Conservation (phyloP, 2,888 invertebrate species). For the Agelastica alni region DNA sequence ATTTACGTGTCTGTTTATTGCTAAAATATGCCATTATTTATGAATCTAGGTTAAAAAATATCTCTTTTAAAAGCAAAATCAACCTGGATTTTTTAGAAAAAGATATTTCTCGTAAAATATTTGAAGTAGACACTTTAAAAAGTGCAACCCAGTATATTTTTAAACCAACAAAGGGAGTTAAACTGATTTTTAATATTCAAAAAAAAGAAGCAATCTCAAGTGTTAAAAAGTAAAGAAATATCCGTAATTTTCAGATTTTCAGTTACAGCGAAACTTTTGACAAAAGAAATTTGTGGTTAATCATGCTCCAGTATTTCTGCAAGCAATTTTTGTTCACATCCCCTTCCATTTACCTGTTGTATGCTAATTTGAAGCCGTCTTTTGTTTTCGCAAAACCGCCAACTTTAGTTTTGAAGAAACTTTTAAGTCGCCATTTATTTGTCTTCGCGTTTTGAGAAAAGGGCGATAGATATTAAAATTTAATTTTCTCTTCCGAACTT, state of each 20-base stretch:
- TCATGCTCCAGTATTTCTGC: constrained; percentile 12
- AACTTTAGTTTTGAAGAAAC: constrained; percentile 41
- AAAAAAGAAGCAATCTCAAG: no score
- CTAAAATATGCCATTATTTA: no score
- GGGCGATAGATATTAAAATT: constrained; percentile 49
- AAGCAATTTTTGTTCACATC: neutral
- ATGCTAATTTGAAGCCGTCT: constrained; percentile 49
- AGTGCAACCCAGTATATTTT: no score
- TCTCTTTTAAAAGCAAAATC: no score
- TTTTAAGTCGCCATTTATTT: constrained; percentile 45
- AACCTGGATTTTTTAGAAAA: no score
- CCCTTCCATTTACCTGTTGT: constrained; percentile 44
- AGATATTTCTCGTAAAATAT: no score
- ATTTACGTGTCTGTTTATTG: no score
- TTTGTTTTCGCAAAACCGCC: constrained; percentile 45
- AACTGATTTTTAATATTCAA: no score
- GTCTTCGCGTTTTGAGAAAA: constrained; percentile 38
- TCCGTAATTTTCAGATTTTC: constrained; percentile 10
- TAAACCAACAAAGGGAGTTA: no score
- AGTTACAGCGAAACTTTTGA: constrained; percentile 15
- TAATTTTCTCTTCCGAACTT: constrained; percentile 43
- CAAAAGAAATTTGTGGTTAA: constrained; percentile 23
- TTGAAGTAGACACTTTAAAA: no score
- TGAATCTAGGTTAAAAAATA: no score
- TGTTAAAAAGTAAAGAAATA: constrained; percentile 8